Evolutionary conservation across 2,888 invertebrate species (phyloP), one percentile per base, ranked within the genome.

Genomic region (Drosophila aldrichi): DNA sequence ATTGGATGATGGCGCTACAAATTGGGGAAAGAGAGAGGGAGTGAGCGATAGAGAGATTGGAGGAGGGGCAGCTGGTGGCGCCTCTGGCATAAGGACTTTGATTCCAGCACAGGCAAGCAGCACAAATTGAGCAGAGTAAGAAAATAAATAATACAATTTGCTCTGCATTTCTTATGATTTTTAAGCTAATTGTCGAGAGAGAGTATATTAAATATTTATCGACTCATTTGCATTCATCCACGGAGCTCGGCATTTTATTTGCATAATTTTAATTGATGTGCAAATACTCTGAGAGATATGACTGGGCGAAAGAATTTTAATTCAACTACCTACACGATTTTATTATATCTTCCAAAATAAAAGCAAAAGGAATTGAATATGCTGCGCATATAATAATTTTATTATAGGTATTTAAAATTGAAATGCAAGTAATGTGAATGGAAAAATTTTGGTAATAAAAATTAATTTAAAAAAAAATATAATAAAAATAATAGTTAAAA

Each of bases 61-160:
- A 9, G 10, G 16, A 16, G 22, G n/a, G 25, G 20, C 6, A 9
- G 25, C 3, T n/a, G 41, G 2, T 43, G 64, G 12, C 20, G 64
- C 46, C 49, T 29, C 43, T 44, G 51, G 48, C 46, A 72, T 80
- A 74, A 74, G 73, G 75, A 75, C 74, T 83, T 82, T 84, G 82
- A 84, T 87, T 87, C 81, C 57, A 62, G 70, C 74, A 67, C 55
- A 77, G 70, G 67, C 72, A 74, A 74, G 70, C 83, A 69, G 57
- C 73, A 81, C 66, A 84, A 77, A 77, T 65, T 67, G 63, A 70
- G 70, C 62, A 74, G 67, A 74, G 67, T 76, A 83, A 84, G 80
- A 77, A 71, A 81, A 87, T 78, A 52, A 52, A 65, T 76, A 83
- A 84, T 83, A 79, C 70, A 81, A 87, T 78, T 74, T 52, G 41